Evolutionary conservation across 2,113 vertebrate species (phyloP).

Genomic region (Lethenteron camtschaticum): DNA sequence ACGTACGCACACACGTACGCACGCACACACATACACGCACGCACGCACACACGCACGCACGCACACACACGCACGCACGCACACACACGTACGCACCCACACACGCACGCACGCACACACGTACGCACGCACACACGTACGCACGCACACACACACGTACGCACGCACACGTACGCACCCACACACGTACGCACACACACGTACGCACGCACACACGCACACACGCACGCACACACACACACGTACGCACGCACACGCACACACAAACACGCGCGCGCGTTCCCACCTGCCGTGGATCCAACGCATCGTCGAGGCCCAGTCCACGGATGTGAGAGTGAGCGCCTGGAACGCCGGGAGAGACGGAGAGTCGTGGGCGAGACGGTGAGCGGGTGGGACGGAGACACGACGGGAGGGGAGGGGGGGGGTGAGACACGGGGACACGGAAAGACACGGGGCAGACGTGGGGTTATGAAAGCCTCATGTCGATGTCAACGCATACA

Average conservation of each 20-base stretch:
- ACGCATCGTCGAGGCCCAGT: slow-evolving; percentile 59
- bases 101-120: no score
- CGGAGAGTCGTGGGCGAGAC: background rate
- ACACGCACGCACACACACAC: no score
- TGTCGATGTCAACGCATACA: no score
- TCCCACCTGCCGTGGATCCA: slow-evolving; percentile 65
- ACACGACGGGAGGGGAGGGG: background rate
- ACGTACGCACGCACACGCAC: no score
- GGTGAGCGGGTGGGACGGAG: no score
- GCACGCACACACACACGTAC: no score
- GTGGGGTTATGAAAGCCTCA: background rate
- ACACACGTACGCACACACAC: no score
- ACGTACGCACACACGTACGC: background rate
- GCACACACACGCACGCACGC: background rate
- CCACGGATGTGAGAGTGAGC: slow-evolving; percentile 77
- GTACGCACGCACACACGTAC: background rate
- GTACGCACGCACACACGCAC: no score
- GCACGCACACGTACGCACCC: no score
- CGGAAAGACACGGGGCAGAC: no score
- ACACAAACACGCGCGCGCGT: no score
- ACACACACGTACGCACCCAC: no score
- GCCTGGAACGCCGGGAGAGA: slow-evolving; percentile 20
- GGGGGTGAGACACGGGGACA: background rate
- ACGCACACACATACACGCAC: background rate
- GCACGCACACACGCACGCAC: background rate